Evolutionary conservation across 2,888 invertebrate genomes (phyloP).

Genomic region (Thecophora atra): DNA sequence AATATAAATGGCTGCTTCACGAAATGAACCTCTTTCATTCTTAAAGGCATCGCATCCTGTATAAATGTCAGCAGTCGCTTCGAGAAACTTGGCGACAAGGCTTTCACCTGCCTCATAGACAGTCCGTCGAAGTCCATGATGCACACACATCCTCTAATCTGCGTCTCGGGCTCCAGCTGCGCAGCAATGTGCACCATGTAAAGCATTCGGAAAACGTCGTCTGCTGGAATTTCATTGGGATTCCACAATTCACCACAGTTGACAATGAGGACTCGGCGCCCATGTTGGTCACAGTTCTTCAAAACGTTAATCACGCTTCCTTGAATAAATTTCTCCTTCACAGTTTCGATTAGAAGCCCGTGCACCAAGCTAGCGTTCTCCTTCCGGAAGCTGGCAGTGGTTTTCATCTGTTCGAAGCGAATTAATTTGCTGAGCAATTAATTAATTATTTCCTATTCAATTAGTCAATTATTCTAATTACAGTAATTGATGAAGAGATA

Average conservation of each 20-base stretch:
- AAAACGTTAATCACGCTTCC: constrained; percentile 81
- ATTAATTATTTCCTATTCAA: no score
- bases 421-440: background rate
- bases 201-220: constrained; percentile 81
- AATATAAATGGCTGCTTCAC: constrained; percentile 87
- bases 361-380: constrained; percentile 74
- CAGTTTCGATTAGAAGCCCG: constrained; percentile 74
- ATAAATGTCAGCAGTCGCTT: constrained; percentile 81
- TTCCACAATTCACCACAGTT: constrained; percentile 82
- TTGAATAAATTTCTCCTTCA: constrained; percentile 75
- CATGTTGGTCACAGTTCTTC: constrained; percentile 78
- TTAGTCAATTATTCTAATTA: no score
- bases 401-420: constrained; percentile 72
- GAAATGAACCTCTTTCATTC: constrained; percentile 86
- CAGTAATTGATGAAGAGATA: no score
- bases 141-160: constrained; percentile 82
- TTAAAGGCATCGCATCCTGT: constrained; percentile 86
- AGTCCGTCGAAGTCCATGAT: constrained; percentile 85
- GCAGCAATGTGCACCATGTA: constrained; percentile 83
- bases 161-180: constrained; percentile 79
- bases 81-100: constrained; percentile 78
- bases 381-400: constrained; percentile 78
- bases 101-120: constrained; percentile 77
- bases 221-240: constrained; percentile 76
- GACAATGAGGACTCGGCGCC: constrained; percentile 78